These are phyloP conservation scores for Oscheius onirici DNA, from an alignment of 2,888 invertebrate species.

Conservation along the genomic window DNA sequence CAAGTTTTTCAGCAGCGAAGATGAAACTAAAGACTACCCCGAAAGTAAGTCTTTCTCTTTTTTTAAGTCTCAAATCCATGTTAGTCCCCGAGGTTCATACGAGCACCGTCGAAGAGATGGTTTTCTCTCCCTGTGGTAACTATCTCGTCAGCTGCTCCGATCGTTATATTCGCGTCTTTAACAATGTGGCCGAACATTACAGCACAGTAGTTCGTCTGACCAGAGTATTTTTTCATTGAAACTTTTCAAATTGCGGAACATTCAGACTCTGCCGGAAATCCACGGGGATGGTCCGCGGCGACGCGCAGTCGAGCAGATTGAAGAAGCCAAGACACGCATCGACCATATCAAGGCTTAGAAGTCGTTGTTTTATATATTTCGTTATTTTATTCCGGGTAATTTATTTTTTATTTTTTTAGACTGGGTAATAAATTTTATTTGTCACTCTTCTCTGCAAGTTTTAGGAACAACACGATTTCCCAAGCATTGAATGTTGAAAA, in stretches of 20 bases:
- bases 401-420: too few species aligned
- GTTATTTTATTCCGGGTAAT: too few species aligned
- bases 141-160: constrained; percentile 72
- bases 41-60: constrained; percentile 55
- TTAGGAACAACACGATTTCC: too few species aligned
- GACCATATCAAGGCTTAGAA: background rate
- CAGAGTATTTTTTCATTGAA: too few species aligned
- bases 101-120: constrained; percentile 79
- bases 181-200: constrained; percentile 79
- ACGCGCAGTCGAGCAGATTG: constrained; percentile 41
- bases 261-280: constrained; percentile 39
- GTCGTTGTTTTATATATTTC: too few species aligned
- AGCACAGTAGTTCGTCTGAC: constrained; percentile 36
- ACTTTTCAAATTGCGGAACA: background rate
- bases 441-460: too few species aligned
- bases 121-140: constrained; percentile 82
- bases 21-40: constrained; percentile 76
- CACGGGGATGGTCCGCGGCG: constrained; percentile 44
- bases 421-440: too few species aligned
- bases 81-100: constrained; percentile 78
- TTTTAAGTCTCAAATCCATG: background rate
- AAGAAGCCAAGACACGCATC: constrained; percentile 37
- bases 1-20: constrained; percentile 76
- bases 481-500: too few species aligned
- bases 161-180: constrained; percentile 79